Percentiles rank a stretch among this genome's conserved stretches.
These are phyloP conservation scores for Cyphomyrus plagiostoma DNA, from an alignment of 2,113 vertebrate species.

Conservation along the genomic window DNA sequence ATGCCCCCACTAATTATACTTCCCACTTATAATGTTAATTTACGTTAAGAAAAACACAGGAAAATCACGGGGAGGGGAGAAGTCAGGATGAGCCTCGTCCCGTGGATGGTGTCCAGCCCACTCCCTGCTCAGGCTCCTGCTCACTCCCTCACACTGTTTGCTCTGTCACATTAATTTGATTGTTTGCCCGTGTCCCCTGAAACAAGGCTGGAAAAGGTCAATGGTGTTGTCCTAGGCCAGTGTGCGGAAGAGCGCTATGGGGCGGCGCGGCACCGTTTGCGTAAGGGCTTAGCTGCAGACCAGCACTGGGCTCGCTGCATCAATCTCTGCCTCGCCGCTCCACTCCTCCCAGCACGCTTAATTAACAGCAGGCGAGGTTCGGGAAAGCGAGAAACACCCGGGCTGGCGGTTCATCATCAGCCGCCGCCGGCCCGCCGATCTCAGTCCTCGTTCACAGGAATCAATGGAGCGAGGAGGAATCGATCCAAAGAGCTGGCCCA, in stretches of 20 bases:
- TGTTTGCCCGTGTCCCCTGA: neutral
- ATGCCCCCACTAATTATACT: neutral
- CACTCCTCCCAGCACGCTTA: neutral
- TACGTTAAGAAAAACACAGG: neutral
- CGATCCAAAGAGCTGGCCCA: neutral
- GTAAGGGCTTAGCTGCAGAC: neutral
- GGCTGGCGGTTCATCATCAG: neutral
- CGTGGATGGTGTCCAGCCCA: neutral
- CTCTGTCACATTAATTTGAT: neutral
- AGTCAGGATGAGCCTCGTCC: neutral
- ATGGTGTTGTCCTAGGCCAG: neutral
- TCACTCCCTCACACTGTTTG: neutral
- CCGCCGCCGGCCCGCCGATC: neutral
- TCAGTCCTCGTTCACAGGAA: neutral
- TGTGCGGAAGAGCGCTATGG: neutral
- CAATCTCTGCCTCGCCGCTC: neutral
- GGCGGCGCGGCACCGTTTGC: neutral
- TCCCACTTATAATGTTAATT: neutral
- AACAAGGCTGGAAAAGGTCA: neutral
- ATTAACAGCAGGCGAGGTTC: neutral
- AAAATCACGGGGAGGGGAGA: neutral
- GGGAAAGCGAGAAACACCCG: neutral
- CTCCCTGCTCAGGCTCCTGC: neutral
- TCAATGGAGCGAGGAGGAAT: conserved; percentile 12
- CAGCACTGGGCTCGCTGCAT: neutral